Evolutionary conservation across 2,888 invertebrate genomes (phyloP).

Genomic region (Julus scandinavius): DNA sequence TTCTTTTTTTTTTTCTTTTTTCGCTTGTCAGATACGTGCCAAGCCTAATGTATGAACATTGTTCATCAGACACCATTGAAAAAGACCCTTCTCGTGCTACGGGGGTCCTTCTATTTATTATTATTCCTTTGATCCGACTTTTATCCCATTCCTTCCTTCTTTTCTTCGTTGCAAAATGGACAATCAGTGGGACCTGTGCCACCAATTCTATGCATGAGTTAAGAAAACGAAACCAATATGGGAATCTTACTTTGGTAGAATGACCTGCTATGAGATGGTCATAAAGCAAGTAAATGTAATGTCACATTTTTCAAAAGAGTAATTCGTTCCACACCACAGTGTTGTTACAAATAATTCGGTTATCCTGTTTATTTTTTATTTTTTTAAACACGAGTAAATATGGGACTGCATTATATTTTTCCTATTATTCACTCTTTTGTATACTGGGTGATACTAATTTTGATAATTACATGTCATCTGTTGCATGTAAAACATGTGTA

Average conservation of each 20-base stretch:
- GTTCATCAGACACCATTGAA: slow-evolving; percentile 23
- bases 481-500: too few relatives aligned
- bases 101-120: slow-evolving; percentile 25
- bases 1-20: not conserved
- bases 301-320: too few relatives aligned
- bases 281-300: too few relatives aligned
- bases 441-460: too few relatives aligned
- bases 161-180: slow-evolving; percentile 3
- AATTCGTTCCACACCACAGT: too few relatives aligned
- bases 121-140: slow-evolving; percentile 19
- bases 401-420: too few relatives aligned
- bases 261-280: too few relatives aligned
- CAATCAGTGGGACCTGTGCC: slow-evolving; percentile 33
- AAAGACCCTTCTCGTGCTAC: not conserved
- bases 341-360: too few relatives aligned
- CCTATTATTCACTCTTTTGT: too few relatives aligned
- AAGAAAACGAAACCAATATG: not conserved
- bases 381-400: too few relatives aligned
- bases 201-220: slow-evolving; percentile 6
- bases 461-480: too few relatives aligned
- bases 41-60: slow-evolving; percentile 25
- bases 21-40: slow-evolving; percentile 1
- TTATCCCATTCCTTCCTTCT: not conserved
- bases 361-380: too few relatives aligned
- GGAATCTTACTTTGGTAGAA: not conserved